These are phyloP conservation scores for Boulengeromyrus knoepffleri DNA, from an alignment of 2,113 vertebrate species.

Conservation along the genomic window DNA sequence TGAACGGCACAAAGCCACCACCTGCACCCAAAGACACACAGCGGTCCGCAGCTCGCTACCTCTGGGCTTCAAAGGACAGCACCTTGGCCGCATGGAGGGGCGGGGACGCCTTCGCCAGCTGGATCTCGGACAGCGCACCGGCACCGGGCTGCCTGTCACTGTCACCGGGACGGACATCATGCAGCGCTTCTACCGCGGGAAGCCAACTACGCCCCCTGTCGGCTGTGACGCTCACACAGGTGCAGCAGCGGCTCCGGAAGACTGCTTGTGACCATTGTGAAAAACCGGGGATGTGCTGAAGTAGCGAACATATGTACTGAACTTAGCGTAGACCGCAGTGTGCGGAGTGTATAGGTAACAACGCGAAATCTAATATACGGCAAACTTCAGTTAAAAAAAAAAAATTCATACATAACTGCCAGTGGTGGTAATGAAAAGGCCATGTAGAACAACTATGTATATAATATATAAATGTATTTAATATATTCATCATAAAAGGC, in stretches of 20 bases:
- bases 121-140: neutral
- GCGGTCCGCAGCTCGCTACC: neutral
- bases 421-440: neutral
- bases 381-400: neutral
- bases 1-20: neutral
- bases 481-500: neutral
- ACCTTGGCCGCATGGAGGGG: neutral
- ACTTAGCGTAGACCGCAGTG: neutral
- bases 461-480: conserved; percentile 7
- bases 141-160: neutral
- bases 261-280: neutral
- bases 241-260: neutral
- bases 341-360: neutral
- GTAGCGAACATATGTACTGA: neutral
- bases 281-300: neutral
- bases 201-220: neutral
- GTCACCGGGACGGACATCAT: neutral
- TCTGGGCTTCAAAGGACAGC: neutral
- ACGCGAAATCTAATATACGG: neutral
- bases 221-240: neutral
- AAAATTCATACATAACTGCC: neutral
- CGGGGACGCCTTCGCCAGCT: neutral
- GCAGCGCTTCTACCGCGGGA: neutral
- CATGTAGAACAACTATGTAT: neutral
- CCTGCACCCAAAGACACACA: neutral